Base-by-base conservation (phyloP, 2,888 invertebrate species). In the Aphodius sticticus region DNA sequence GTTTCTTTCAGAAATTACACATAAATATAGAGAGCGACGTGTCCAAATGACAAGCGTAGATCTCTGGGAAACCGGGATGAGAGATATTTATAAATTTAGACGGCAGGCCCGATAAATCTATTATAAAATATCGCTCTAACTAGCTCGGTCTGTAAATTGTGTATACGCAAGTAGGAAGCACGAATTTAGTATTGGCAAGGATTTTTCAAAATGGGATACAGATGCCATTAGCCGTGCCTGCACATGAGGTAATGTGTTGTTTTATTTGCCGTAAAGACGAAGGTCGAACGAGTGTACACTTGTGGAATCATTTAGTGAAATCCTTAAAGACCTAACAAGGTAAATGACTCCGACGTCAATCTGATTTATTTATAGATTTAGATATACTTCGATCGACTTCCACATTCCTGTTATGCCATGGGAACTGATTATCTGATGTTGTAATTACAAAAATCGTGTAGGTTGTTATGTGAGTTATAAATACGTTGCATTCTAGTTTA, bases 291-390 rank as follows among this genome's bases (percentile, higher is more conserved):
- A 35, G 36, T 35, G 74, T 74, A 37, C 35, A 74, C 36, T 5
- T 35, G 74, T 74, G 74, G 74, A 74, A 74, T 74, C 74, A 15
- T 74, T 74, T 74, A 74, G 74, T 37, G 74, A 74, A 74, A 74
- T 74, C 74, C 74, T 35, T 74, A 74, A n/a, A 35, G 74, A 37
- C 74, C 74, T 74, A 74, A 74, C 74, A 74, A 74, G 74, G 74
- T 74, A 74, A 74, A 74, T 74, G 74, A 36, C 74, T 74, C 74
- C 53, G 53, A 53, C 53, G 53, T 53, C 53, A 53, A 53, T 53
- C 53, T 5, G 53, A 53, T 53, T 53, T 53, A 53, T 53, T 53
- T 53, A 53, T 53, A 53, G 53, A 2, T 53, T 53, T 53, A 7
- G 53, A 53, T 53, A 53, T 53, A 53, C 26, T 26, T 26, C 26